phyloP scores from a whole-genome alignment of 2,797 vertebrate species.

The Phrynocephalus guinanensis region DNA sequence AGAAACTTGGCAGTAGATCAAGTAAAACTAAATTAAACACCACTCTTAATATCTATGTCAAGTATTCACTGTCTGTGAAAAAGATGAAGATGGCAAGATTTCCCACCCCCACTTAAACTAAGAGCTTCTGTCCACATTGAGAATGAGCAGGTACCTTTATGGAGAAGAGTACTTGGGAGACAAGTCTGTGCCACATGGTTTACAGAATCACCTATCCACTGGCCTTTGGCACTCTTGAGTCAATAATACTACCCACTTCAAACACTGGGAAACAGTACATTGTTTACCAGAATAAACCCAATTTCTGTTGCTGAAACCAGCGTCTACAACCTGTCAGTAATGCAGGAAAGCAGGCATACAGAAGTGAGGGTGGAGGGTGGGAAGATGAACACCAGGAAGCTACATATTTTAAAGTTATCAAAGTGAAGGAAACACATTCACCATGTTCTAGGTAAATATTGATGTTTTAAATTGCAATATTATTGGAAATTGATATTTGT shows the following conservation, averaged over 20 bases:
- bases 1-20: neutral
- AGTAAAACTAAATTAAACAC: neutral
- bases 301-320: neutral
- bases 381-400: slow-evolving; percentile 41
- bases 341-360: neutral
- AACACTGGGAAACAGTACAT: neutral
- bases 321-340: slow-evolving; percentile 55
- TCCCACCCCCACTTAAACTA: neutral
- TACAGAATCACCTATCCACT: neutral
- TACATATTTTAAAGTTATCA: slow-evolving; percentile 55
- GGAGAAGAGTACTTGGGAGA: neutral
- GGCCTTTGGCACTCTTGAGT: neutral
- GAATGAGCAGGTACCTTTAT: neutral
- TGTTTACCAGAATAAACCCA: slow-evolving; percentile 26
- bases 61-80: neutral
- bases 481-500: slow-evolving; percentile 61
- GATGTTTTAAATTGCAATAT: slow-evolving; percentile 58
- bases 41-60: neutral
- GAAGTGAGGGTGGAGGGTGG: slow-evolving; percentile 41
- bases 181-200: neutral
- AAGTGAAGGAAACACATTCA: slow-evolving; percentile 33
- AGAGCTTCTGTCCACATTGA: neutral
- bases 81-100: too few relatives aligned
- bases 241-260: too few relatives aligned
- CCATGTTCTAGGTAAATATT: slow-evolving; percentile 51